Evolutionary conservation across 2,113 vertebrate species (phyloP), one percentile per base, ranked within the genome.

Genomic region (Microcebus murinus): DNA sequence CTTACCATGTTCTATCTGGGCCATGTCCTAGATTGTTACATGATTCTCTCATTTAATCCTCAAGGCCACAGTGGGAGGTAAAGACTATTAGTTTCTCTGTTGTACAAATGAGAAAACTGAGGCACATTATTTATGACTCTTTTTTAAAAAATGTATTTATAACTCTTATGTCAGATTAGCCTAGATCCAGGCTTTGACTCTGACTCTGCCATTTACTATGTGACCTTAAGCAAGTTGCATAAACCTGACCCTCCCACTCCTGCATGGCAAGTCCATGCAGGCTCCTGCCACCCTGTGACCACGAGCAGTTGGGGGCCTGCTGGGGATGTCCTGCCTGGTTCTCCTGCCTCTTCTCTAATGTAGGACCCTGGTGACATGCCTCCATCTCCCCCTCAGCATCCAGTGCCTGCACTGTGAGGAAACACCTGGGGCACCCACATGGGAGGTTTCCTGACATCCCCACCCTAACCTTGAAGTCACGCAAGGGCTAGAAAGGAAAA

Each of bases 361-460:
- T 36, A 80, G 36, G 25, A 70, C 39, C n/a, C 55, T 81, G 34
- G 27, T 84, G 57, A 76, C 29, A 4, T 2, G 29, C 18, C 65
- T 80, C 61, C 65, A 52, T 67, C 52, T 74, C 52, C 74, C 13
- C 21, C 55, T 74, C 23, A 61, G 93, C 15, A 57, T 27, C 57
- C 21, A 31, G 4, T 3, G 48, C 48, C 50, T 80, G 39, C 31
- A 50, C 52, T 67, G 14, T 27, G 77, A 85, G 86, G 82, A 90
- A 94, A 76, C 95, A 90, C 95, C 85, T 92, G 70, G 74, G 65
- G 6, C 45, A 36, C 83, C 82, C 83, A 65, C 73, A 81, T 39
- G 27, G 34, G 87, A 67, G 68, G n/a, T 59, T 84, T 87, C 74
- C 90, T 89, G 39, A 29, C 52, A 15, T 59, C 73, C 34, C 67